Base-by-base conservation (phyloP, 1,140 invertebrate genomes). In the Lasaia peninsularis region DNA sequence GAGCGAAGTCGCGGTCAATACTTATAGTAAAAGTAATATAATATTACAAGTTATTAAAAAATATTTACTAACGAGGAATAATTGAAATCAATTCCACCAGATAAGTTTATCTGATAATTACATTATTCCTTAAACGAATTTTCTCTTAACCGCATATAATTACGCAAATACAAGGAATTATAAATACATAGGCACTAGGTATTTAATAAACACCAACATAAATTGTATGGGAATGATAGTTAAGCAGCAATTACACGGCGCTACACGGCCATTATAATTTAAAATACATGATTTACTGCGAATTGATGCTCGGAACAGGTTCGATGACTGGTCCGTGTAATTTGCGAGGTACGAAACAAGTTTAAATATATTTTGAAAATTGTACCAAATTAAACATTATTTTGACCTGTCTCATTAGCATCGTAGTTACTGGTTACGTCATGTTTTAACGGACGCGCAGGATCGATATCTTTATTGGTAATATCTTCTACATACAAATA, bases 331-430 rank as follows among this genome's bases (percentile, higher is more conserved):
- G 16, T 44, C 18, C 16, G 4, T 8, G 37, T 44, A 44, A 44
- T 44, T 44, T 44, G 37, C 37, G 8, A 10, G 12, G 18, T 10
- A 44, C 10, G 10, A 20, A 44, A 44, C 37, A 44, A 44, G 37
- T 44, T 44, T 44, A 10, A 44, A 44, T 2, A 18, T 20, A 8
- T 10, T 44, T 16, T 16, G 37, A 44, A 44, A 44, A 44, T 44
- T 9, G 18, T 44, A 11, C 9, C 16, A 18, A 4, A 44, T 44
- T 44, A 18, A 6, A 8, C 16, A 44, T 48, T 48, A 48, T 48
- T 48, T 48, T 48, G 20, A 21, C 44, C 11, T n/a, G 44, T 21
- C 44, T 48, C 14, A 48, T 48, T 48, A 21, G 44, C 44, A 11
- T 48, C n/a, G 4, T 10, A 48, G 10, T 48, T 48, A n/a, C 16